These are phyloP conservation scores for Anguilla obscura DNA, from an alignment of 2,797 vertebrate species.

Conservation along the genomic window DNA sequence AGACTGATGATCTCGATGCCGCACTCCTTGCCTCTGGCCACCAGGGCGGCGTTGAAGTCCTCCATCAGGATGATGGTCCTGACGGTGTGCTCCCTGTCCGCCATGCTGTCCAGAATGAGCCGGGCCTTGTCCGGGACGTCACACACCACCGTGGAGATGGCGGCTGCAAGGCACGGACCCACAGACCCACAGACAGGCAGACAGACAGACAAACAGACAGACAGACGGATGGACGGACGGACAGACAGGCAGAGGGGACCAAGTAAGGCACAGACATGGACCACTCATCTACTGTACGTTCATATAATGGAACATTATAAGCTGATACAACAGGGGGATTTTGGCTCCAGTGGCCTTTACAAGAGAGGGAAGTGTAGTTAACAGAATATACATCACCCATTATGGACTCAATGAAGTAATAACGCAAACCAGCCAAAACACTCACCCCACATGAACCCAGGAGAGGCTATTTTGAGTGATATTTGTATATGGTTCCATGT, in stretches of 20 bases:
- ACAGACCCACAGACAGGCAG: background rate
- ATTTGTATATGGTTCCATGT: background rate
- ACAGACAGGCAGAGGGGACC: too few relatives aligned
- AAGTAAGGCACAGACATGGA: too few relatives aligned
- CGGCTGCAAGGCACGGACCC: constrained; percentile 63
- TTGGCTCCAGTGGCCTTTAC: background rate
- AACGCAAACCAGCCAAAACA: background rate
- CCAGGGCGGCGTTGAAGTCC: constrained; percentile 75
- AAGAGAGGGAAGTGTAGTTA: background rate
- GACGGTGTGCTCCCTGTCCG: constrained; percentile 71
- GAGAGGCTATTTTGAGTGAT: background rate
- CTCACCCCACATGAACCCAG: background rate
- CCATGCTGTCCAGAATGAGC: constrained; percentile 75
- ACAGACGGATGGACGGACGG: too few relatives aligned
- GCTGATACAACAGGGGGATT: background rate
- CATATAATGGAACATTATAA: background rate
- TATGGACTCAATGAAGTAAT: background rate
- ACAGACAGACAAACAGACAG: too few relatives aligned
- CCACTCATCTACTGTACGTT: too few relatives aligned
- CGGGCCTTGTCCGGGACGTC: constrained; percentile 84
- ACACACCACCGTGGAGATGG: constrained; percentile 86
- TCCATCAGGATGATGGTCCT: constrained; percentile 87
- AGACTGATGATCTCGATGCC: constrained; percentile 83
- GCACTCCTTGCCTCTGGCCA: constrained; percentile 73
- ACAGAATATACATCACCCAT: background rate